Percentiles rank a stretch among this genome's conserved stretches.
phyloP scores from a whole-genome alignment of 2,113 vertebrate genomes.

The Pangasianodon gigas region DNA sequence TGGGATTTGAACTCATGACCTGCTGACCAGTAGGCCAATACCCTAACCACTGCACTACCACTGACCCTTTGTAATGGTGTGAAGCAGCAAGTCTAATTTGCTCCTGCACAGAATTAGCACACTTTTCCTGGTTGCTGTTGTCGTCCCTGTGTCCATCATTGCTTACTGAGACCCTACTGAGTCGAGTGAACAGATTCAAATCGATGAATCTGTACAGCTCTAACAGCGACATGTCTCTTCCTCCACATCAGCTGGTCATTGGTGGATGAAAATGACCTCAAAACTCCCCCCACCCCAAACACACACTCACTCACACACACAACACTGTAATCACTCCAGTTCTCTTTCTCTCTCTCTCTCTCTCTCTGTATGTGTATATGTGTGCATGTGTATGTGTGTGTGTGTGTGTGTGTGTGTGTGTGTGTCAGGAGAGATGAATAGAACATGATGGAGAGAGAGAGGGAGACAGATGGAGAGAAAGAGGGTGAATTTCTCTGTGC shows the following conservation, averaged over 20 bases:
- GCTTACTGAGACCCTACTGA: not conserved
- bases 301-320: not conserved
- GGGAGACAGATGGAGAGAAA: constrained; percentile 9
- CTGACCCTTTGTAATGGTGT: not conserved
- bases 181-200: not conserved
- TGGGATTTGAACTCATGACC: not conserved
- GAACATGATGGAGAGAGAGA: constrained; percentile 15
- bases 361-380: not conserved
- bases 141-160: not conserved
- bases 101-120: not conserved
- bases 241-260: not conserved
- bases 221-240: constrained; percentile 4
- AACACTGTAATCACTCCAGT: constrained; percentile 21
- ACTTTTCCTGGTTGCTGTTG: not conserved
- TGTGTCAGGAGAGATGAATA: constrained; percentile 43
- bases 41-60: not conserved
- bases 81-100: not conserved
- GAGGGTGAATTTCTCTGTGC: constrained; percentile 45
- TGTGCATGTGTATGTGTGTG: not conserved
- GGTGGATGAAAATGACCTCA: not conserved
- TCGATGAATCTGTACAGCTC: not conserved
- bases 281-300: not conserved
- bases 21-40: not conserved
- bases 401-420: constrained; percentile 12
- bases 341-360: not conserved